Evolutionary conservation across 2,797 vertebrate genomes (phyloP), one percentile per base, ranked within the genome.

Genomic region (Philypnodon macrostomus): DNA sequence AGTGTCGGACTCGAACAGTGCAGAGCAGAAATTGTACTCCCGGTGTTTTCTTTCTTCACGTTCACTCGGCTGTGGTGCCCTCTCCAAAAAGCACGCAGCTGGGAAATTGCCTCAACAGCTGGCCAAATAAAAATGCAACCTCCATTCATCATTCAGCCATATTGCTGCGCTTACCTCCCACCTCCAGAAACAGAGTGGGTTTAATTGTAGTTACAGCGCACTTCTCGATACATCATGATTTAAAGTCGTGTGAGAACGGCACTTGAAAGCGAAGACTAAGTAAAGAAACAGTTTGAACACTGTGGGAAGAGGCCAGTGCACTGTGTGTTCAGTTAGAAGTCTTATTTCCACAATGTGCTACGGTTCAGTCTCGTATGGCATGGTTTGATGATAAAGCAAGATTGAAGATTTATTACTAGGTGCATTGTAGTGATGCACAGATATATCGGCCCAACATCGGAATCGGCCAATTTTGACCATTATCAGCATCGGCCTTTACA

Each of bases 311-410:
- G 46, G 67, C 56, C 63, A 66, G 65, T 63, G 65, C 50, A 71
- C 55, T 75, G 67, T 67, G 63, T 69, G 75, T 63, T 67, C 79
- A 68, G 73, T 67, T 65, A 66, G 73, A 12, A 44, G 15, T 14
- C 26, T 29, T 30, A 29, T 42, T 42, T 15, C 40, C 24, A 29
- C 40, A 16, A 27, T 6, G 26, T 6, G 40, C 26, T n/a, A 44
- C 26, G 18, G 6, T 30, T 16, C 10, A 29, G 27, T 29, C 10
- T 29, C 10, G 8, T 29, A 17, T 17, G 26, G 15, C 27, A 26
- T 7, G 13, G n/a, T 26, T 27, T 23, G 27, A 30, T 8, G 15
- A 44, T 30, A 31, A 44, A 24, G 26, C 26, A 15, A 17, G 18
- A 6, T 16, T 44, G 26, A 44, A 21, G 27, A 14, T 13, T 7